Evolutionary conservation across 2,797 vertebrate species (phyloP).

Genomic region (Pseudochirops corinnae): DNA sequence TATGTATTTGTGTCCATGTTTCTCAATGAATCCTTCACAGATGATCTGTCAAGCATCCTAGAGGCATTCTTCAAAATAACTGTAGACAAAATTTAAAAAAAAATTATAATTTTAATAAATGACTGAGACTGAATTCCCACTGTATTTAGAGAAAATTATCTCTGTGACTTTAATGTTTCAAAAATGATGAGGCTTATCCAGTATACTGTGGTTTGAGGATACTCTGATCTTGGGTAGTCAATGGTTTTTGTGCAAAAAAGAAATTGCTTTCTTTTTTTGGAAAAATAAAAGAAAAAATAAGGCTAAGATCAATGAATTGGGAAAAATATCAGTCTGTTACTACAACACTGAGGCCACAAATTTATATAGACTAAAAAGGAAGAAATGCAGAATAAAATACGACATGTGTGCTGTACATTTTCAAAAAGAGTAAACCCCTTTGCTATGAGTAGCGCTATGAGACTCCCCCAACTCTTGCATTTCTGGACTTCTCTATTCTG

Average conservation of each 20-base stretch:
- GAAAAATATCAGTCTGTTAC: conserved; percentile 1
- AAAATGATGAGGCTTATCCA: conserved; percentile 23
- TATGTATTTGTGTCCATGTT: neutral
- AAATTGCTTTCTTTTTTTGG: neutral
- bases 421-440: neutral
- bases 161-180: conserved; percentile 5
- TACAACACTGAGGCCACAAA: neutral
- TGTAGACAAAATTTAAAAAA: neutral
- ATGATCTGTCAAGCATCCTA: neutral
- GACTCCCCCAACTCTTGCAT: conserved; percentile 6
- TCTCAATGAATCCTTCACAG: neutral
- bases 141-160: neutral
- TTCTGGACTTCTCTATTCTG: conserved; percentile 34
- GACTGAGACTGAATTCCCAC: conserved; percentile 9
- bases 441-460: neutral
- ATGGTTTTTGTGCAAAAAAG: neutral
- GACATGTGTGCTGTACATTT: conserved; percentile 5
- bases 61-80: neutral
- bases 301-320: neutral
- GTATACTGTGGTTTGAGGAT: conserved; percentile 22
- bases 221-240: neutral
- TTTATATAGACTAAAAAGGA: neutral
- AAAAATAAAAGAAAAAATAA: neutral
- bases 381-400: neutral
- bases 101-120: neutral